Base-by-base conservation (phyloP, 2,888 invertebrate species). In the Amphiduros pacificus region DNA sequence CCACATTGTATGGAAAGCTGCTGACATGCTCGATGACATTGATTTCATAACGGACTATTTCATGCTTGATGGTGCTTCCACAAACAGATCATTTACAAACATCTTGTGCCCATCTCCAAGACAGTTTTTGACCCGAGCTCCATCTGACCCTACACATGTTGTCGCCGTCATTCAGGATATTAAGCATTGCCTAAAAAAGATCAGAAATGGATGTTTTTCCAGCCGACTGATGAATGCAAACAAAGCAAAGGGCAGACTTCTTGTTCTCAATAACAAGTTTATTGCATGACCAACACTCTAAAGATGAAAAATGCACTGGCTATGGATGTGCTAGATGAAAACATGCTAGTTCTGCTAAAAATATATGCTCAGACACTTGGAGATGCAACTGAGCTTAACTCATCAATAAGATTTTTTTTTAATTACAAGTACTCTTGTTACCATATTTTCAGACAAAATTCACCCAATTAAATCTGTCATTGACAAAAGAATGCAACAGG, bases 171-270 rank as follows among this genome's bases (percentile, higher is more conserved):
- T 44, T 9, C 44, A 44, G 22, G 44, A 44, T 17, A n/a, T 22
- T 22, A 44, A 44, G 44, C 44, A 44, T n/a, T 44, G 44, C 44
- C n/a, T 44, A 5, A 44, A 44, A 44, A 44, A 44, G 22, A 44
- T 11, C 36, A 9, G 44, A 4, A 44, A 44, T 22, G 22, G 44
- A 6, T 5, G n/a, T 17, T 44, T 44, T 44, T 44, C 44, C 44
- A 44, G 44, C 44, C 5, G n/a, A 44, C n/a, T 44, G 44, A n/a
- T n/a, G n/a, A n/a, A n/a, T n/a, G 6, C 20, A 44, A 17, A 44
- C 44, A 44, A 5, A 44, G 44, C 20, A 44, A 44, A 36, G 17
- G 17, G 36, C 36, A 36, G 17, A 36, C 9, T n/a, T 6, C n/a
- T 44, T 44, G 44, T 20, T 6, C 6, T 44, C 22, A 17, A 17